phyloP scores from a whole-genome alignment of 2,113 vertebrate genomes.

The Chaenocephalus aceratus region DNA sequence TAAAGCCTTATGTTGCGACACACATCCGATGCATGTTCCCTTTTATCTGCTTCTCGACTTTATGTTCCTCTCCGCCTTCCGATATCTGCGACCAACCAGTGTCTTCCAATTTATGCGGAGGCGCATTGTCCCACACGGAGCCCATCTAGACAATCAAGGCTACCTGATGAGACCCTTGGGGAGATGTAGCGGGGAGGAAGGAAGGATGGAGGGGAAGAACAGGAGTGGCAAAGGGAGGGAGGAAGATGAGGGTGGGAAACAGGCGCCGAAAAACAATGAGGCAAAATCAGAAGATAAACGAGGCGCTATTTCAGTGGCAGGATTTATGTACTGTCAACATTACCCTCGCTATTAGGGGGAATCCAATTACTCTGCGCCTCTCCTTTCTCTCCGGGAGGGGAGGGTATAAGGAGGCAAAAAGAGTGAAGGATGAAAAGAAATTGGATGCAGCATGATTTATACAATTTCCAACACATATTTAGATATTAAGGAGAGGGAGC shows the following conservation, averaged over 20 bases:
- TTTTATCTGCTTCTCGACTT: constrained; percentile 52
- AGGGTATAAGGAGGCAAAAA: constrained; percentile 60
- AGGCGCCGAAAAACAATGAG: constrained; percentile 78
- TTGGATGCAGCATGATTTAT: constrained; percentile 66
- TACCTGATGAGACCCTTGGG: constrained; percentile 78
- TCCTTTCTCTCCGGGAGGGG: constrained; percentile 63
- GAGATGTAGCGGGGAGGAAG: constrained; percentile 39
- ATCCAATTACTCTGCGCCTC: constrained; percentile 84
- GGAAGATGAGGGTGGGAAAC: constrained; percentile 61
- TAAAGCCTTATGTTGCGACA: constrained; percentile 51
- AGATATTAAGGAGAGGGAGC: constrained; percentile 60
- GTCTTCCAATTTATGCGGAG: constrained; percentile 70
- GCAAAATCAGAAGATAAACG: constrained; percentile 85
- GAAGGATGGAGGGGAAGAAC: constrained; percentile 33
- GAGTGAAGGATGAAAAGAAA: constrained; percentile 72
- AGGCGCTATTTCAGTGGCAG: constrained; percentile 84
- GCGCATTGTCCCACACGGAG: constrained; percentile 56
- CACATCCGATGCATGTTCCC: constrained; percentile 41
- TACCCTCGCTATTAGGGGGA: constrained; percentile 85
- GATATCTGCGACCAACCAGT: constrained; percentile 56
- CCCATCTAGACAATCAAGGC: constrained; percentile 75
- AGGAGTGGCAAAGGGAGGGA: constrained; percentile 34
- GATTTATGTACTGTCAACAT: constrained; percentile 89
- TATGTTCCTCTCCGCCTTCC: constrained; percentile 47
- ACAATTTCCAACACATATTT: constrained; percentile 70